A percentile compares a stretch with the other conserved stretches of the same genome.
Conservation (phyloP, 1,140 invertebrate genomes). For the Stegodyphus dumicola region DNA sequence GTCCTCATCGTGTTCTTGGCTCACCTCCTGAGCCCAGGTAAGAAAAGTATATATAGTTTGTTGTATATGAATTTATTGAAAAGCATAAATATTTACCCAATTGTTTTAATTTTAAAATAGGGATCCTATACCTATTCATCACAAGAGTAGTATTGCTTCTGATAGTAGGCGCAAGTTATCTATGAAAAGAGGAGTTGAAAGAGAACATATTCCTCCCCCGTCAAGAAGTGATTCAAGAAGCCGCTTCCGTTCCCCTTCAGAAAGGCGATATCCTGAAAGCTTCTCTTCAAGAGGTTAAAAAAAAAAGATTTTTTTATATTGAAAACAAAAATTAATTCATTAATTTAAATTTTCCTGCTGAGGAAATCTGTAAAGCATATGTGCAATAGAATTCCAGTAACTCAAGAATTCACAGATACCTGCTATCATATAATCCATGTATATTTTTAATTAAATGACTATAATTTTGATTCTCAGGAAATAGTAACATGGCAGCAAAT, state of each 20-base stretch:
- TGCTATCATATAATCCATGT: no score
- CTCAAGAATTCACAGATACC: no score
- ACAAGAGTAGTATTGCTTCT: background rate
- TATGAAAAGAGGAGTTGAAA: background rate
- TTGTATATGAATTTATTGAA: no score
- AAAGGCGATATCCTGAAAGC: conserved; percentile 29
- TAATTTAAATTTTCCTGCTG: no score
- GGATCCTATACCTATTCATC: background rate
- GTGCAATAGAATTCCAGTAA: background rate
- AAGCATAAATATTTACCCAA: background rate
- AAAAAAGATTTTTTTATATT: background rate
- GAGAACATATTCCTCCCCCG: background rate
- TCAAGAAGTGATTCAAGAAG: conserved; percentile 4
- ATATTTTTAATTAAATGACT: no score
- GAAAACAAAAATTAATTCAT: background rate
- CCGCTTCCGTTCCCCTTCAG: background rate
- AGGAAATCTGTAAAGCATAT: background rate
- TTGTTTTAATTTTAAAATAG: background rate
- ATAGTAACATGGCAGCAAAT: no score
- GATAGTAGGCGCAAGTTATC: background rate
- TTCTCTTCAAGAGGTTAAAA: conserved; percentile 2
- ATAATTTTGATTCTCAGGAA: no score
- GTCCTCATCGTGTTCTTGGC: no score
- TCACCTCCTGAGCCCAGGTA: no score
- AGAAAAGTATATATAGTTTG: no score